Conservation (phyloP, 2,113 vertebrate genomes). For the Amblyornis subalaris region DNA sequence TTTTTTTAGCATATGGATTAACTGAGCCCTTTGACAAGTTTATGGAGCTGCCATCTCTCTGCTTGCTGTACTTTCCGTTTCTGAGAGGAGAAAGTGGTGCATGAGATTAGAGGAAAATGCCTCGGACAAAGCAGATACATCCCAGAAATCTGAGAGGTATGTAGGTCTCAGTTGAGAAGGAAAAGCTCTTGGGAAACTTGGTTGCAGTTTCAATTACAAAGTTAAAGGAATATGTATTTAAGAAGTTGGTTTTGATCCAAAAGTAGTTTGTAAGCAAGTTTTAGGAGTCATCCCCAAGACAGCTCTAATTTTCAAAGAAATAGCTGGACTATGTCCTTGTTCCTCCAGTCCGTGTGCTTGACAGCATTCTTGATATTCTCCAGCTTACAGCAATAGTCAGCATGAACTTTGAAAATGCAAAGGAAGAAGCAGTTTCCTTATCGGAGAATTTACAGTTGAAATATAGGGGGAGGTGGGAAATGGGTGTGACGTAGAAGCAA, state of each 20-base stretch:
- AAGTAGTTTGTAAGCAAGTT: background rate
- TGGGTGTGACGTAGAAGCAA: background rate
- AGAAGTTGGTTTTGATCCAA: background rate
- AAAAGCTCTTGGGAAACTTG: background rate
- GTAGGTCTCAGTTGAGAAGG: conserved; percentile 16
- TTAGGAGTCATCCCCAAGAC: background rate
- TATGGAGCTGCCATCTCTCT: conserved; percentile 74
- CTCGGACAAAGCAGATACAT: conserved; percentile 97
- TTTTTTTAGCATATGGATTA: conserved; percentile 71
- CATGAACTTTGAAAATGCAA: background rate
- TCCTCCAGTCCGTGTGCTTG: background rate
- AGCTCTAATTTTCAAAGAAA: background rate
- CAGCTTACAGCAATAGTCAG: background rate
- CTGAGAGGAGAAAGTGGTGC: conserved; percentile 66
- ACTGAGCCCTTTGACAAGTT: conserved; percentile 66
- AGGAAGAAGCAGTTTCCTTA: background rate
- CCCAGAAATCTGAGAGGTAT: conserved; percentile 96
- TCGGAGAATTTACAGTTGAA: background rate
- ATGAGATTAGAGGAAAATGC: conserved; percentile 84
- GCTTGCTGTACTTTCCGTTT: conserved; percentile 59
- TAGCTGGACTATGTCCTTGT: background rate
- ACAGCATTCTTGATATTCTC: background rate
- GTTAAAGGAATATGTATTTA: background rate
- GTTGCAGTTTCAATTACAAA: background rate
- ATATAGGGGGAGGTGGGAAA: background rate